These are phyloP conservation scores for Dasysyrphus albostriatus DNA, from an alignment of 2,888 invertebrate genomes.

Conservation along the genomic window DNA sequence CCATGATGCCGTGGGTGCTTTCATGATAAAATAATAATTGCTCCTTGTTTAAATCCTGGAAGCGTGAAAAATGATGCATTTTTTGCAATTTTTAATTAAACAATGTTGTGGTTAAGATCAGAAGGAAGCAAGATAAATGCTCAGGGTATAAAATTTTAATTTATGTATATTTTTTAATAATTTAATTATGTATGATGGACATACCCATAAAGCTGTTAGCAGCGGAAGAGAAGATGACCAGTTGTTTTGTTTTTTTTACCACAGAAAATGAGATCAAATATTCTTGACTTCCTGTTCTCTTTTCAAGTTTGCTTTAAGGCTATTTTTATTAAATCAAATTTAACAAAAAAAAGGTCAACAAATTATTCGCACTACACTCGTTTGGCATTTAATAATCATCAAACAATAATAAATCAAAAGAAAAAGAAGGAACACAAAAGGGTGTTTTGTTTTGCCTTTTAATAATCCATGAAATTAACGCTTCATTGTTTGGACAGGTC, in stretches of 20 bases:
- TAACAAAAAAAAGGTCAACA: neutral
- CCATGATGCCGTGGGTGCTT: slow-evolving; percentile 50
- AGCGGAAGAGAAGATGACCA: neutral
- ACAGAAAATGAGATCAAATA: neutral
- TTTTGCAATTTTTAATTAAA: slow-evolving; percentile 60
- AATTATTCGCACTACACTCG: slow-evolving; percentile 1
- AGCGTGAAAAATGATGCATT: slow-evolving; percentile 58
- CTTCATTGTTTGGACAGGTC: slow-evolving; percentile 44
- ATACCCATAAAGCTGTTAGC: neutral
- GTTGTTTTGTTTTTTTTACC: neutral
- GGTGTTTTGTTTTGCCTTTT: slow-evolving; percentile 28
- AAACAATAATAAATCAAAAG: neutral
- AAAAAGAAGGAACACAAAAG: neutral
- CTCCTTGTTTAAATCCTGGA: slow-evolving; percentile 43
- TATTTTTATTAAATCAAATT: neutral
- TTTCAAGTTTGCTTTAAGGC: neutral
- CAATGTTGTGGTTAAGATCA: slow-evolving; percentile 49
- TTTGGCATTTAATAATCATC: neutral
- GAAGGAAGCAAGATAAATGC: neutral
- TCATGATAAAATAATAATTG: slow-evolving; percentile 24
- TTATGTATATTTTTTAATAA: slow-evolving; percentile 57
- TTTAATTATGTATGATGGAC: slow-evolving; percentile 42
- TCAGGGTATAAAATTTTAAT: slow-evolving; percentile 3
- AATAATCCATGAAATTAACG: slow-evolving; percentile 55
- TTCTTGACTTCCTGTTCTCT: neutral